A percentile compares a stretch with the other conserved stretches of the same genome.
phyloP scores from a whole-genome alignment of 2,888 invertebrate genomes.

The Parnassius glacialis region DNA sequence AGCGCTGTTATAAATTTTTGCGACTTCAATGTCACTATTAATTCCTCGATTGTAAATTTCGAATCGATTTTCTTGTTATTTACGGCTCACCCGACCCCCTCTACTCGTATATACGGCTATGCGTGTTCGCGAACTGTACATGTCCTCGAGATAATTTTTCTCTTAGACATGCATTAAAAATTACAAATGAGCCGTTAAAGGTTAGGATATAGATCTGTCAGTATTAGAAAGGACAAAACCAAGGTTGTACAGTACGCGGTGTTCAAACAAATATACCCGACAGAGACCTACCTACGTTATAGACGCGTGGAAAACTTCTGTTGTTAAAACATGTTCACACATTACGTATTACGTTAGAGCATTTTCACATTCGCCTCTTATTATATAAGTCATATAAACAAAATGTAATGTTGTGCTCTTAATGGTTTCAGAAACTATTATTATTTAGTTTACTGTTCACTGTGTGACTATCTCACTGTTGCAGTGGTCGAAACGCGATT shows the following conservation, averaged over 20 bases:
- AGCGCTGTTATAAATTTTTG: too few relatives aligned
- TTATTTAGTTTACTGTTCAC: too few relatives aligned
- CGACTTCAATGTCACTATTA: too few relatives aligned
- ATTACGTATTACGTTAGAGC: not conserved
- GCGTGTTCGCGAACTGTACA: not conserved
- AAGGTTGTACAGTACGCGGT: not conserved
- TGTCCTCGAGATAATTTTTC: not conserved
- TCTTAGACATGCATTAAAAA: not conserved
- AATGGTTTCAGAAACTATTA: not conserved
- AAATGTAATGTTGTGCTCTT: not conserved
- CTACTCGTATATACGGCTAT: too few relatives aligned
- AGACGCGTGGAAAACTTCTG: slow-evolving; percentile 3
- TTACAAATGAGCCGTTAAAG: slow-evolving; percentile 1
- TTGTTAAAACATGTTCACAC: not conserved
- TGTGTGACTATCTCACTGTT: too few relatives aligned
- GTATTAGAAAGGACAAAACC: slow-evolving; percentile 2
- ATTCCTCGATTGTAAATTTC: too few relatives aligned
- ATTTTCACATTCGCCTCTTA: slow-evolving; percentile 6
- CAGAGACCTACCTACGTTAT: too few relatives aligned
- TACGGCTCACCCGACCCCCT: too few relatives aligned
- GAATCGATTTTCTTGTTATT: too few relatives aligned
- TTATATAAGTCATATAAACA: slow-evolving; percentile 1
- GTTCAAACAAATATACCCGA: not conserved
- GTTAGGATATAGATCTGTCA: not conserved
- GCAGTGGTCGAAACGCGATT: too few relatives aligned